Conservation (phyloP, 1,140 invertebrate genomes). For the Zaprionus ornatus region DNA sequence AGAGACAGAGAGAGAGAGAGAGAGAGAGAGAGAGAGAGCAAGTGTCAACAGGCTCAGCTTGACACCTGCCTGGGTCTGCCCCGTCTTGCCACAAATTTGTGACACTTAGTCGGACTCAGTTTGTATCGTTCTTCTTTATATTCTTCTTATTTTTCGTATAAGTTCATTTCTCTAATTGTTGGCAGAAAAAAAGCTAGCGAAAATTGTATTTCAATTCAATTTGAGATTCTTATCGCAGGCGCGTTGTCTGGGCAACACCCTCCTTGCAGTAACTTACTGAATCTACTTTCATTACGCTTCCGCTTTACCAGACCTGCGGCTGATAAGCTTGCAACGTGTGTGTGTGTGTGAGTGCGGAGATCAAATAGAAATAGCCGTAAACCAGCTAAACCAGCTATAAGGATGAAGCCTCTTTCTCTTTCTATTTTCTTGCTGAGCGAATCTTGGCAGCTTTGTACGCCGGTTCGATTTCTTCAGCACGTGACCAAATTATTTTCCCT, state of each 20-base stretch:
- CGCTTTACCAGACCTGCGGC: conserved; percentile 46
- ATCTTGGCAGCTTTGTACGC: no score
- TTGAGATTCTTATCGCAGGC: conserved; percentile 58
- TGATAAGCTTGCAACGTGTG: conserved; percentile 53
- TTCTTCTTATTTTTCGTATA: conserved; percentile 28
- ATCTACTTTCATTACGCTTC: conserved; percentile 52
- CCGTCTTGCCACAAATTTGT: conserved; percentile 11
- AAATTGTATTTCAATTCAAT: conserved; percentile 75
- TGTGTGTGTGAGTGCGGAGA: conserved; percentile 16
- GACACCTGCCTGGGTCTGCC: conserved; percentile 20
- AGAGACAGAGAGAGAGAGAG: no score
- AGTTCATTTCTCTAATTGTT: conserved; percentile 63
- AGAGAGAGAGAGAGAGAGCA: background rate
- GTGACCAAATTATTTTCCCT: conserved; percentile 68
- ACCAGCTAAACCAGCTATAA: conserved; percentile 48
- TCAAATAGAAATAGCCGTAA: conserved; percentile 61
- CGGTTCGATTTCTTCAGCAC: conserved; percentile 52
- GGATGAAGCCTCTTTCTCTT: background rate
- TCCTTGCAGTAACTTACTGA: background rate
- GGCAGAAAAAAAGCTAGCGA: conserved; percentile 14
- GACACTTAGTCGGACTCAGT: conserved; percentile 23
- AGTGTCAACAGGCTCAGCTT: conserved; percentile 54
- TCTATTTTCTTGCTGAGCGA: background rate
- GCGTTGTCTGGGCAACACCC: conserved; percentile 31
- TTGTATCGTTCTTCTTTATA: background rate